phyloP scores from a whole-genome alignment of 2,888 invertebrate genomes.

The Archaeoteleia sp. region DNA sequence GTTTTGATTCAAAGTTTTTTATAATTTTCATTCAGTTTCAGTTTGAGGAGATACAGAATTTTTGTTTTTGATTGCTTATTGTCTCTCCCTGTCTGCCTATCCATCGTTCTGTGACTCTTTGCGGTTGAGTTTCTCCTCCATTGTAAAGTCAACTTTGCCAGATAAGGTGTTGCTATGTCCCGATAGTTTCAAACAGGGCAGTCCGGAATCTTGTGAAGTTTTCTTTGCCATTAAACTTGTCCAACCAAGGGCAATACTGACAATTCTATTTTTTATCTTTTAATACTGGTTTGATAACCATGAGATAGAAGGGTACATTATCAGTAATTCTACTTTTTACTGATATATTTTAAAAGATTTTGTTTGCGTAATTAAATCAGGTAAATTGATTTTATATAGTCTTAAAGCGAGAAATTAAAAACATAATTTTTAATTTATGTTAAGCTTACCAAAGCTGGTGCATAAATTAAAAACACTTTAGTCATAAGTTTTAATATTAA shows the following conservation, averaged over 20 bases:
- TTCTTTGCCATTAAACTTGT: constrained; percentile 54
- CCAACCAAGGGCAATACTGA: constrained; percentile 39
- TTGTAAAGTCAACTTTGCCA: constrained; percentile 24
- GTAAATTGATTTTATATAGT: too few relatives aligned
- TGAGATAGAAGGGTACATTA: constrained; percentile 11
- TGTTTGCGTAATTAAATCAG: too few relatives aligned
- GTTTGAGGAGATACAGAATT: too few relatives aligned
- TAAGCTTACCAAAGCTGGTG: too few relatives aligned
- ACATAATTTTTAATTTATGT: too few relatives aligned
- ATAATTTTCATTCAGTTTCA: too few relatives aligned
- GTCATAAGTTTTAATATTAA: too few relatives aligned
- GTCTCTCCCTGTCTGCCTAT: background rate
- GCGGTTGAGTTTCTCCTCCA: constrained; percentile 9
- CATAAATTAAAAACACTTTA: too few relatives aligned
- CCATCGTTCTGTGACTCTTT: constrained; percentile 4
- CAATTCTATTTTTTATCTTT: constrained; percentile 35
- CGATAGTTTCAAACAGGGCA: constrained; percentile 33
- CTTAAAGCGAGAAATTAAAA: too few relatives aligned
- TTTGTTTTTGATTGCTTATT: background rate
- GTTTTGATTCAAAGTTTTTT: too few relatives aligned
- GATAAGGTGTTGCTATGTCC: constrained; percentile 23
- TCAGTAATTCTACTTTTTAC: constrained; percentile 18
- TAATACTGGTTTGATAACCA: constrained; percentile 12
- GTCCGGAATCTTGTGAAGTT: constrained; percentile 27
- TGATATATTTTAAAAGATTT: constrained; percentile 32